Conservation (phyloP, 2,113 vertebrate genomes). For the Apeltes quadracus region DNA sequence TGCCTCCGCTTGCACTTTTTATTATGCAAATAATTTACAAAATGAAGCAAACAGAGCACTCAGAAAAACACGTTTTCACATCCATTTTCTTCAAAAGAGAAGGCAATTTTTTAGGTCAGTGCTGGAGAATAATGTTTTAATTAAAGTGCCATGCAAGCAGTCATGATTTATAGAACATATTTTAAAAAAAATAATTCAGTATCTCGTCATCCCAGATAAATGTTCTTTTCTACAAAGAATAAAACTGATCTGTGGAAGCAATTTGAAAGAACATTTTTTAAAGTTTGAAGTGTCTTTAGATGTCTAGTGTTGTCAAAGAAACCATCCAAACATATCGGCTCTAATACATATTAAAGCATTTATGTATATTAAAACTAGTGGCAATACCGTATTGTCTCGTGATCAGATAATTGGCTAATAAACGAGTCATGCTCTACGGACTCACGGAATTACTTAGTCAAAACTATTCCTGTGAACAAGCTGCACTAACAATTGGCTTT, state of each 20-base stretch:
- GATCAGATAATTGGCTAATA: neutral
- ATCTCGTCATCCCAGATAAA: neutral
- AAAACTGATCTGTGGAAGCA: neutral
- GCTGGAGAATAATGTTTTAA: neutral
- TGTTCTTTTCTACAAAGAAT: neutral
- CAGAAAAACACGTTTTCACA: slow-evolving; percentile 11
- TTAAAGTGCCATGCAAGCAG: neutral
- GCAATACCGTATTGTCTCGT: neutral
- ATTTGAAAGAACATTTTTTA: neutral
- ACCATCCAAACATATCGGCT: neutral
- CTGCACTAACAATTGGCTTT: neutral
- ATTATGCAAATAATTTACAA: slow-evolving; percentile 29
- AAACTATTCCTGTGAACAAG: neutral
- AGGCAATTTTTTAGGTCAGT: neutral
- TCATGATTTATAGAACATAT: neutral
- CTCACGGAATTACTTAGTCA: no score
- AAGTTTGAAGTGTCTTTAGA: neutral
- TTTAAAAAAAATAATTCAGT: slow-evolving; percentile 6
- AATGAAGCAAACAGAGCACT: slow-evolving; percentile 12
- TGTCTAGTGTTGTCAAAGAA: neutral
- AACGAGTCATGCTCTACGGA: neutral
- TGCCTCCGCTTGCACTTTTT: slow-evolving; percentile 16
- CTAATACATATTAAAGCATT: neutral
- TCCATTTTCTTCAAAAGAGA: neutral
- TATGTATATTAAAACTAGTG: no score